phyloP scores from a whole-genome alignment of 2,113 vertebrate species.

The Beaufortia kweichowensis region DNA sequence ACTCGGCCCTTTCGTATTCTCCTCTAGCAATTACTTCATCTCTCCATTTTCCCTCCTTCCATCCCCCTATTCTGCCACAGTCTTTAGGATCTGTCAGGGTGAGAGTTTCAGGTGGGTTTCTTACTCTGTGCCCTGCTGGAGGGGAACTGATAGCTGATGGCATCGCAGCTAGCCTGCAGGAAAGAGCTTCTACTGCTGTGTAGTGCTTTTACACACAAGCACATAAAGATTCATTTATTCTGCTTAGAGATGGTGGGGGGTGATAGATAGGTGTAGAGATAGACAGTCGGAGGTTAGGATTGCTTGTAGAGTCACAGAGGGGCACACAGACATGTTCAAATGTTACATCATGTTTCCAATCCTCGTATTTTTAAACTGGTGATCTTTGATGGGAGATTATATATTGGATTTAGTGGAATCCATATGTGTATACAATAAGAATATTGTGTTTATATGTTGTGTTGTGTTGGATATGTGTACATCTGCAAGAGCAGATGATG shows the following conservation, averaged over 20 bases:
- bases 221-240: constrained; percentile 28
- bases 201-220: constrained; percentile 8
- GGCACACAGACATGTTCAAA: not conserved
- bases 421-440: too few relatives aligned
- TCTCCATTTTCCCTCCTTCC: constrained; percentile 1
- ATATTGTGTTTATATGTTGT: not conserved
- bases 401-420: too few relatives aligned
- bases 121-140: constrained; percentile 41
- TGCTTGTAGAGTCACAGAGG: not conserved
- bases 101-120: constrained; percentile 40
- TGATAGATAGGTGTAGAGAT: constrained; percentile 24
- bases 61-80: not conserved
- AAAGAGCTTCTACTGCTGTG: constrained; percentile 20
- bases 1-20: not conserved
- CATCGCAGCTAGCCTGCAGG: constrained; percentile 44
- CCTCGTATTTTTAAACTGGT: too few relatives aligned
- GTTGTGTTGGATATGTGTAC: not conserved
- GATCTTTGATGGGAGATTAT: too few relatives aligned
- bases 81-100: constrained; percentile 36
- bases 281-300: constrained; percentile 5
- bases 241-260: constrained; percentile 9
- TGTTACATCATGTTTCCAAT: too few relatives aligned
- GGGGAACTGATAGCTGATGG: constrained; percentile 47
- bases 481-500: not conserved
- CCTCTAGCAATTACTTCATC: not conserved